Evolutionary conservation across 2,888 invertebrate genomes (phyloP).

Genomic region (Anthophora plumipes): DNA sequence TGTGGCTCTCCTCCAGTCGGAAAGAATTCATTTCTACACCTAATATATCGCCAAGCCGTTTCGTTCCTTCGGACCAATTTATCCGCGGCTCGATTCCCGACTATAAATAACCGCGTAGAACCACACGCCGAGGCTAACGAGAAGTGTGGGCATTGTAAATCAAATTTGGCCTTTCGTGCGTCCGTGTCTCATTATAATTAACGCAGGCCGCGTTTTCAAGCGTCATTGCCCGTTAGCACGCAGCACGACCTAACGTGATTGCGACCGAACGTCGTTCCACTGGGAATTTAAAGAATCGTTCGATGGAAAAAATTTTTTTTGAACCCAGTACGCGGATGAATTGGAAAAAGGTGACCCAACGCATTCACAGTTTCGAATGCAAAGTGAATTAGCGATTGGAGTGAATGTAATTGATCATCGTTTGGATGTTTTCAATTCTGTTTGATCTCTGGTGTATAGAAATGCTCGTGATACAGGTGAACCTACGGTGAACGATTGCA

Average conservation of each 20-base stretch:
- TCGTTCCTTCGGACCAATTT: conserved; percentile 18
- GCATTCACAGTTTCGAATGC: background rate
- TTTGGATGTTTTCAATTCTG: background rate
- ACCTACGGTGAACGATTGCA: background rate
- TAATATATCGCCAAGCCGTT: background rate
- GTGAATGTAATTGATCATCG: background rate
- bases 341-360: too few species aligned
- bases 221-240: conserved; percentile 17
- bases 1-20: too few species aligned
- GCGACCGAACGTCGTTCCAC: background rate
- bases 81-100: conserved; percentile 9
- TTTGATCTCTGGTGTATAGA: background rate
- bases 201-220: conserved; percentile 28
- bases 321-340: too few species aligned
- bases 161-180: conserved; percentile 23
- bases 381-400: background rate
- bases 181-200: conserved; percentile 50
- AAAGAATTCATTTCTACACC: too few species aligned
- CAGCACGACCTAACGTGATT: conserved; percentile 29
- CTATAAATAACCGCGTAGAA: conserved; percentile 22
- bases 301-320: background rate
- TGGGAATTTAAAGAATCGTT: conserved; percentile 10
- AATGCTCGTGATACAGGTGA: background rate
- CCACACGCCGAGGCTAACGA: conserved; percentile 30
- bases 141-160: conserved; percentile 41